Percentiles rank a stretch among this genome's conserved stretches.
Conservation (phyloP, 2,888 invertebrate species). For the Euplexia lucipara region DNA sequence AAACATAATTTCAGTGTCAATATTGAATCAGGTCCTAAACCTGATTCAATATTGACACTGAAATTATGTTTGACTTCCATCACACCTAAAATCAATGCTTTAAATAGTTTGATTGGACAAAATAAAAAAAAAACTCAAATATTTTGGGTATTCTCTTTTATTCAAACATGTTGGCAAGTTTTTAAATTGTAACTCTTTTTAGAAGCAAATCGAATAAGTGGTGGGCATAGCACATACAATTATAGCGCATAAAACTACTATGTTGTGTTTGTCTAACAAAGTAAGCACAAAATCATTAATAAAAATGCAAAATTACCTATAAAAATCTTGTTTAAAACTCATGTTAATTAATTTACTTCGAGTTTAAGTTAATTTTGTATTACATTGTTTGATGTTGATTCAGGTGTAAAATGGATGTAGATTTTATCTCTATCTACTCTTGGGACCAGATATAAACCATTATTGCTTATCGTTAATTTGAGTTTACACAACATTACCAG, state of each 20-base stretch:
- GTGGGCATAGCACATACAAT: slow-evolving; percentile 6
- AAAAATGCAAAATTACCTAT: slow-evolving; percentile 23
- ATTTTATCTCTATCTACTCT: neutral
- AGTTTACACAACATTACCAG: no score
- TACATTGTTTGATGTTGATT: slow-evolving; percentile 29
- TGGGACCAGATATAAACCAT: no score
- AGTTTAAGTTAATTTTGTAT: neutral
- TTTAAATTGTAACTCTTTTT: neutral
- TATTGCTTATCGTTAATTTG: no score
- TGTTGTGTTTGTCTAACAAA: slow-evolving; percentile 6
- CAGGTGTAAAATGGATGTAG: neutral
- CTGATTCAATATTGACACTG: no score
- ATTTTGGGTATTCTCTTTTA: neutral
- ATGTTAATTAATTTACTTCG: neutral
- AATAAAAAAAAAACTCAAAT: no score
- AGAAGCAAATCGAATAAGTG: neutral
- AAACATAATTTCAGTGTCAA: no score
- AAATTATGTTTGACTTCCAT: no score
- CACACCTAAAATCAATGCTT: no score
- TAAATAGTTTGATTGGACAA: no score
- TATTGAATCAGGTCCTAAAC: no score
- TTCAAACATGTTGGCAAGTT: no score
- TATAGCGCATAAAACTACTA: slow-evolving; percentile 10
- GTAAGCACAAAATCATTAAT: slow-evolving; percentile 15
- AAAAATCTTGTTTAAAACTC: neutral